These are phyloP conservation scores for Hirudo medicinalis DNA, from an alignment of 1,140 invertebrate species.

Conservation along the genomic window DNA sequence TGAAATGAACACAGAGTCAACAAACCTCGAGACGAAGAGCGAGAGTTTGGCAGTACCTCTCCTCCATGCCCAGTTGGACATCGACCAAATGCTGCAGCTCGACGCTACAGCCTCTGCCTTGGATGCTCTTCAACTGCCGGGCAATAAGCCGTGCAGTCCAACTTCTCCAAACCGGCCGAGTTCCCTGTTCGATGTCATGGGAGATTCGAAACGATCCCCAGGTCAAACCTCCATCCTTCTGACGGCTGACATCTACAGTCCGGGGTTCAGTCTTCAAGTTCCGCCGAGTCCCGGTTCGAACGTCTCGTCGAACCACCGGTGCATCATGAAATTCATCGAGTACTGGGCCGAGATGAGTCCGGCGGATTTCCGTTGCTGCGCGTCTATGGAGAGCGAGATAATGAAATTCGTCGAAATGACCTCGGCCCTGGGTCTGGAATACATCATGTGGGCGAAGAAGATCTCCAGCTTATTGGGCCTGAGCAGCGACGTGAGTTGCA, in stretches of 20 bases:
- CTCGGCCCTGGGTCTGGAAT: slow-evolving; percentile 36
- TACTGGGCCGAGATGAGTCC: slow-evolving; percentile 34
- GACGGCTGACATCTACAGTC: slow-evolving; percentile 20
- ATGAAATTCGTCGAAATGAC: slow-evolving; percentile 36
- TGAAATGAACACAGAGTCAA: not conserved
- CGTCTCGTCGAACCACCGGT: slow-evolving; percentile 34
- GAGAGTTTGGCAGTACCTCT: too few relatives aligned
- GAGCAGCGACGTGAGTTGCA: slow-evolving; percentile 28
- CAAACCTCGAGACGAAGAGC: not conserved
- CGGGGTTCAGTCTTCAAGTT: slow-evolving; percentile 6
- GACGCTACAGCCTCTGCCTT: not conserved
- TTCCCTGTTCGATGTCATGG: not conserved
- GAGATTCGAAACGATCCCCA: not conserved
- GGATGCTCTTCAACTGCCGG: slow-evolving; percentile 1
- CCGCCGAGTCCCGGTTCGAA: slow-evolving; percentile 25
- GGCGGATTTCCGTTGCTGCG: slow-evolving; percentile 33
- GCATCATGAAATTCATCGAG: slow-evolving; percentile 33
- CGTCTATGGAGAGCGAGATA: slow-evolving; percentile 34
- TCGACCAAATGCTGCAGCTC: not conserved
- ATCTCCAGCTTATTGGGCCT: slow-evolving; percentile 31
- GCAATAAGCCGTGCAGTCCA: not conserved
- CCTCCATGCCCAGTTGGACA: too few relatives aligned
- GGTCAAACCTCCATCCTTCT: slow-evolving; percentile 5
- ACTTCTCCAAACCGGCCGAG: not conserved
- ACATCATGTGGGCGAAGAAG: slow-evolving; percentile 36